A percentile compares a stretch with the other conserved stretches of the same genome.
phyloP scores from a whole-genome alignment of 2,888 invertebrate genomes.

The Neelides folsomi region DNA sequence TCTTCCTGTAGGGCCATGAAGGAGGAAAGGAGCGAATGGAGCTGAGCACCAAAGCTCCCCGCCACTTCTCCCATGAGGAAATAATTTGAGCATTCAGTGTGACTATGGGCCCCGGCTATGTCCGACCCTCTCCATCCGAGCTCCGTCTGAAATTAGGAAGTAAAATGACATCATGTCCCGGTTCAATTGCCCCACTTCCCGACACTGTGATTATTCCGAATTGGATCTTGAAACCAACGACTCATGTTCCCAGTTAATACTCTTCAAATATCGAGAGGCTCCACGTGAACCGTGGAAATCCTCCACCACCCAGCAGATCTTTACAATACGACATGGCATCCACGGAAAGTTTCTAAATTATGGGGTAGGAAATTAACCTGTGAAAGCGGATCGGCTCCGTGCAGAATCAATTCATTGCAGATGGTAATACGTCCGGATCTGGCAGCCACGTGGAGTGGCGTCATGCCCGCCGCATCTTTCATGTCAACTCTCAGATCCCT shows the following conservation, averaged over 20 bases:
- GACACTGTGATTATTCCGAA: too few species aligned
- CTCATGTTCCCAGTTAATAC: too few species aligned
- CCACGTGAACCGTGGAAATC: too few species aligned
- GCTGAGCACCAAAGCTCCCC: slow-evolving; percentile 24
- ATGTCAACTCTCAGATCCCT: slow-evolving; percentile 33
- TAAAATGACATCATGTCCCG: slow-evolving; percentile 4
- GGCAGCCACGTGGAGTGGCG: slow-evolving; percentile 36
- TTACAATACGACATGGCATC: too few species aligned
- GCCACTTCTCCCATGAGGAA: slow-evolving; percentile 31
- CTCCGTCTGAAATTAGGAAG: slow-evolving; percentile 23
- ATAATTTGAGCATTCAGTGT: slow-evolving; percentile 29
- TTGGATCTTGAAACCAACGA: too few species aligned
- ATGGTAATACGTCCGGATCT: slow-evolving; percentile 35
- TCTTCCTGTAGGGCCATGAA: slow-evolving; percentile 23
- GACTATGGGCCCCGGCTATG: slow-evolving; percentile 28
- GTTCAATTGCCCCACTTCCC: slow-evolving; percentile 4
- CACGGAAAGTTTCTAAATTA: too few species aligned
- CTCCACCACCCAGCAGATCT: too few species aligned
- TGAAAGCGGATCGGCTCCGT: slow-evolving; percentile 27
- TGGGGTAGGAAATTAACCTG: slow-evolving; percentile 22
- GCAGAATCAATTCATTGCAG: slow-evolving; percentile 26
- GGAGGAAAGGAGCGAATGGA: slow-evolving; percentile 16
- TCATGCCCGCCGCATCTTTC: slow-evolving; percentile 34
- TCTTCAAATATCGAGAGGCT: too few species aligned
- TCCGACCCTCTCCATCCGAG: slow-evolving; percentile 30